Evolutionary conservation across 2,113 vertebrate genomes (phyloP), one percentile per base, ranked within the genome.

Genomic region (Entosphenus tridentatus): DNA sequence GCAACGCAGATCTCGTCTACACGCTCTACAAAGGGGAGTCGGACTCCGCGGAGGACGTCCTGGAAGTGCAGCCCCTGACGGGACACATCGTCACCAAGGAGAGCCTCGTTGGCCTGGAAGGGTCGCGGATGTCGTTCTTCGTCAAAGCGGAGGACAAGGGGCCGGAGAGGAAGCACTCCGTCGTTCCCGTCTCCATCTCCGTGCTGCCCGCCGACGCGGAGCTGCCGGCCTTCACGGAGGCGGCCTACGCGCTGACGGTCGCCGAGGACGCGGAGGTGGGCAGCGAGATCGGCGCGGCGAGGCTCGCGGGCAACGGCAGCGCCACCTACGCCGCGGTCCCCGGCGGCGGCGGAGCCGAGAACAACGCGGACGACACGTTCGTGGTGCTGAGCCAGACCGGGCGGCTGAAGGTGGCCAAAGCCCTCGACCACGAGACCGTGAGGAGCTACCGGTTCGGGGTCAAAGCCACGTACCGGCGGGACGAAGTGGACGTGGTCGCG

Each of bases 371-470:
- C 71, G 85, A 90, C n/a, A 79, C 84, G 70, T 96, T 98, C 77
- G 84, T 87, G 56, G 80, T 98, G 10, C 86, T 91, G 75, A 79
- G 72, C 14, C 82, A 88, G 69, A 88, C 80, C 5, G 93, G 92
- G 59, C 76, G 78, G 16, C 75, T 98, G 73, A 98, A 90, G 75
- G 80, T 96, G 57, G 85, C 89, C 72, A 96, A 96, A 74, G 82
- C 73, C 59, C 84, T 98, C 2, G 87, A 98, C 75, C 89, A 96
- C 8, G 92, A 96, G 77, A 82, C 78, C 1, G 86, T 88, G 3
- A 95, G 93, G 73, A 96, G 92, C 92, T 95, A 92, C 71, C 91
- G 96, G 71, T 86, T 98, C 57, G 83, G 80, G n/a, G 55, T 98
- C 56, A 74, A 76, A 13, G 86, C 83, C 57, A 80, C 84, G 70